Conservation (phyloP, 2,888 invertebrate species). For the Cosmorhoe ocellata region DNA sequence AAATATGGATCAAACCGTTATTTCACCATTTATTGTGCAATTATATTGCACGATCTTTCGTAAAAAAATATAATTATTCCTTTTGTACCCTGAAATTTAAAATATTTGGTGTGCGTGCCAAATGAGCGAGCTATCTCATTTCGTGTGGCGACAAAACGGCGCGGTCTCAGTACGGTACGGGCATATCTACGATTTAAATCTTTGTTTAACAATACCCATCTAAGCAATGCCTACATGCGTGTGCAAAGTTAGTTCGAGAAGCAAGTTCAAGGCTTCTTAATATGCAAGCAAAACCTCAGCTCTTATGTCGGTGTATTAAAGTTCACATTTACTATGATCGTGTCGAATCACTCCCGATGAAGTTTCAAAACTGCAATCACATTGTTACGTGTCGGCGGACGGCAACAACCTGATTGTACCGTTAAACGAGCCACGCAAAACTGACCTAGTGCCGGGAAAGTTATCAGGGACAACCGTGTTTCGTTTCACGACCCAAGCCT, state of each 20-base stretch:
- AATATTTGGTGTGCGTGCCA: too few relatives aligned
- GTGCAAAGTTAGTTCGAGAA: constrained; percentile 38
- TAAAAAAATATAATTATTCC: too few relatives aligned
- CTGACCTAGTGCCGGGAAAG: constrained; percentile 81
- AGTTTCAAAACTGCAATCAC: constrained; percentile 76
- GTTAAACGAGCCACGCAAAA: constrained; percentile 77
- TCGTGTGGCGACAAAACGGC: too few relatives aligned
- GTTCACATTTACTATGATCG: constrained; percentile 46
- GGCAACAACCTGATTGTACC: constrained; percentile 79
- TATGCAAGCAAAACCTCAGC: constrained; percentile 20
- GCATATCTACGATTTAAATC: too few relatives aligned
- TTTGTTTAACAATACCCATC: too few relatives aligned
- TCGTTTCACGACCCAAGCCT: constrained; percentile 60
- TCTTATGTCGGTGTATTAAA: constrained; percentile 46
- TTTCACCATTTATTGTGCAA: too few relatives aligned
- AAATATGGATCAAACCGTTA: too few relatives aligned
- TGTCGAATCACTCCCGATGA: constrained; percentile 53
- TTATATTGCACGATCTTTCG: too few relatives aligned
- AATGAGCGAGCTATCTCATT: too few relatives aligned
- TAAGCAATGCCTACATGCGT: constrained; percentile 18
- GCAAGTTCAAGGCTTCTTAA: constrained; percentile 63
- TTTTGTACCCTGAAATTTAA: too few relatives aligned
- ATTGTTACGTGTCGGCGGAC: constrained; percentile 74
- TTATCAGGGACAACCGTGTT: constrained; percentile 72
- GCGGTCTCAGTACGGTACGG: too few relatives aligned